These are phyloP conservation scores for Drosophila tanythrix DNA, from an alignment of 2,888 invertebrate genomes.

Conservation along the genomic window DNA sequence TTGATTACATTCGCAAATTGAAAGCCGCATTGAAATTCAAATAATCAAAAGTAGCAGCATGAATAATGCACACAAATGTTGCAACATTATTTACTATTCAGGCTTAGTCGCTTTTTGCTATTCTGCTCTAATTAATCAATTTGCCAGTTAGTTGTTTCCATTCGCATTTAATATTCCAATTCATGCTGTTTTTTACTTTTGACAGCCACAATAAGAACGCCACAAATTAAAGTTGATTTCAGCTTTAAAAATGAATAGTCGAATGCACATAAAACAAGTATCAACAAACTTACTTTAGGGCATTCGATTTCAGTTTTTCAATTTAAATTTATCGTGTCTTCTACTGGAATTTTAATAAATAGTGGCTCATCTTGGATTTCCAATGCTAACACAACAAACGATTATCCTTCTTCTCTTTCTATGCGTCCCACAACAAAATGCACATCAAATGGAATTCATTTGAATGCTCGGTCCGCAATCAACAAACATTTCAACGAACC, in stretches of 20 bases:
- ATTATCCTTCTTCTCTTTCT: constrained; percentile 13
- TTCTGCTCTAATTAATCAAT: background rate
- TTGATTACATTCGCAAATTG: constrained; percentile 22
- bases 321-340: background rate
- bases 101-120: background rate
- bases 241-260: background rate
- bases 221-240: background rate
- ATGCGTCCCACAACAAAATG: constrained; percentile 23
- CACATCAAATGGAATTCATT: constrained; percentile 44
- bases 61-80: constrained; percentile 28
- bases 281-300: background rate
- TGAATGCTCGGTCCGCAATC: constrained; percentile 32
- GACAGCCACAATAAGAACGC: background rate
- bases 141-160: background rate
- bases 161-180: background rate
- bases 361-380: constrained; percentile 12
- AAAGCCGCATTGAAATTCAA: constrained; percentile 25
- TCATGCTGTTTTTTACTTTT: background rate
- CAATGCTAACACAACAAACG: constrained; percentile 18
- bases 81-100: constrained; percentile 13
- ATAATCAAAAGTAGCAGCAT: constrained; percentile 32
- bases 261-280: background rate
- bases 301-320: background rate
- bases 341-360: background rate
- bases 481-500: constrained; percentile 10